Percentiles rank a stretch among this genome's conserved stretches.
Evolutionary conservation across 2,797 vertebrate genomes (phyloP).

Genomic region (Chrosomus eos): DNA sequence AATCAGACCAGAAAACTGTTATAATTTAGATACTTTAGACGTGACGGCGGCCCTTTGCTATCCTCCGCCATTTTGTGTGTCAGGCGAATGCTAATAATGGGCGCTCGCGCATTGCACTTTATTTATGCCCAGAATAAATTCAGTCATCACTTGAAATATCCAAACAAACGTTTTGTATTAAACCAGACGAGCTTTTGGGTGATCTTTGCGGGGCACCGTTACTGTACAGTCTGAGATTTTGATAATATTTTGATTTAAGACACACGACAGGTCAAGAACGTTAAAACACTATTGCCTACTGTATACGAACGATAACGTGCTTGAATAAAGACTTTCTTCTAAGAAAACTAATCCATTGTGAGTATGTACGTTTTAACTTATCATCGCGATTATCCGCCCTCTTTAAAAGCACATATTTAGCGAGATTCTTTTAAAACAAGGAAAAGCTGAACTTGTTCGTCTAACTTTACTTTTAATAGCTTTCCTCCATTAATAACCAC

Average conservation of each 20-base stretch:
- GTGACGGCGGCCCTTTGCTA: slow-evolving; percentile 86
- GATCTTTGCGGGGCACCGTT: neutral
- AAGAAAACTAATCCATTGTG: slow-evolving; percentile 67
- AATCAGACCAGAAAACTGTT: slow-evolving; percentile 75
- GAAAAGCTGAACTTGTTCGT: slow-evolving; percentile 81
- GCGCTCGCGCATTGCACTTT: slow-evolving; percentile 84
- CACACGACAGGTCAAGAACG: slow-evolving; percentile 77
- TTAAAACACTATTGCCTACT: slow-evolving; percentile 73
- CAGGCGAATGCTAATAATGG: slow-evolving; percentile 87
- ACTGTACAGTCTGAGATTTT: slow-evolving; percentile 39
- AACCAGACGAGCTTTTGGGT: neutral
- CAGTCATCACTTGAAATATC: slow-evolving; percentile 57
- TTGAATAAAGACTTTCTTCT: slow-evolving; percentile 64
- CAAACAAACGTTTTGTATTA: slow-evolving; percentile 57
- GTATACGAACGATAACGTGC: slow-evolving; percentile 65
- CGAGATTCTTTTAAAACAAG: slow-evolving; percentile 83
- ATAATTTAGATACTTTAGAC: slow-evolving; percentile 85
- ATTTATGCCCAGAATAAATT: slow-evolving; percentile 80
- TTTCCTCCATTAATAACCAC: slow-evolving; percentile 62
- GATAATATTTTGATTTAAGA: slow-evolving; percentile 71
- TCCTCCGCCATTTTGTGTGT: slow-evolving; percentile 88
- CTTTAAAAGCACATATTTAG: slow-evolving; percentile 67
- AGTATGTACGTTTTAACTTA: slow-evolving; percentile 43
- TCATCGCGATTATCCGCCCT: slow-evolving; percentile 49
- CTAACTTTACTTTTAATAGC: slow-evolving; percentile 73